Conservation (phyloP, 2,888 invertebrate genomes). For the Petrophora chlorosata region DNA sequence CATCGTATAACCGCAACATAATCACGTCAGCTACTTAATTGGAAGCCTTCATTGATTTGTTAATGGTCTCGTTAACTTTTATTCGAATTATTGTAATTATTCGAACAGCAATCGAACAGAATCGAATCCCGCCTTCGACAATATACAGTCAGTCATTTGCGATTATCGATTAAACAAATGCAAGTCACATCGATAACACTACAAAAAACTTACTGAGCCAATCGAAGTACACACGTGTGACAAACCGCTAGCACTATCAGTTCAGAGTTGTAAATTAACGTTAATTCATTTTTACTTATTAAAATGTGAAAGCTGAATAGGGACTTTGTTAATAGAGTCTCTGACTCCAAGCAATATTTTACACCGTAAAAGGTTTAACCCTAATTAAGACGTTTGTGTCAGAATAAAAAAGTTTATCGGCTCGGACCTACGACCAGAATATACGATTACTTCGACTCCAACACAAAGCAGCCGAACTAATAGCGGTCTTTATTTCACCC, state of each 20-base stretch:
- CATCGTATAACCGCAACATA: constrained; percentile 60
- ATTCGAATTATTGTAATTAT: constrained; percentile 55
- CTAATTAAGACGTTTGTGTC: constrained; percentile 73
- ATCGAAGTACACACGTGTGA: no score
- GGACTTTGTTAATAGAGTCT: constrained; percentile 9
- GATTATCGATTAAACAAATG: background rate
- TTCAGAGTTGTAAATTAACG: no score
- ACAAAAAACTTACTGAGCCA: background rate
- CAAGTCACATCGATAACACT: background rate
- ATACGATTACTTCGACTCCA: constrained; percentile 54
- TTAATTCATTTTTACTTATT: background rate
- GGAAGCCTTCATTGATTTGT: constrained; percentile 74
- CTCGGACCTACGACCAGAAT: constrained; percentile 58
- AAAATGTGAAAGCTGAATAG: background rate
- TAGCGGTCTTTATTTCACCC: constrained; percentile 62
- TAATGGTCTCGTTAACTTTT: constrained; percentile 63
- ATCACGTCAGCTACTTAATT: constrained; percentile 70
- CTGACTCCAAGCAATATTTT: constrained; percentile 44
- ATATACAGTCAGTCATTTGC: background rate
- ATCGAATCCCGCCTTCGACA: constrained; percentile 11
- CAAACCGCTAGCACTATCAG: no score
- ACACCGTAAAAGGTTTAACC: constrained; percentile 58
- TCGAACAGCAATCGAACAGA: constrained; percentile 49
- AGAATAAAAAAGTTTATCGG: constrained; percentile 53
- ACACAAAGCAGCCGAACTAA: constrained; percentile 66